Percentiles rank a stretch among this genome's conserved stretches.
phyloP scores from a whole-genome alignment of 2,888 invertebrate species.

The Amblyjoppa proteus region DNA sequence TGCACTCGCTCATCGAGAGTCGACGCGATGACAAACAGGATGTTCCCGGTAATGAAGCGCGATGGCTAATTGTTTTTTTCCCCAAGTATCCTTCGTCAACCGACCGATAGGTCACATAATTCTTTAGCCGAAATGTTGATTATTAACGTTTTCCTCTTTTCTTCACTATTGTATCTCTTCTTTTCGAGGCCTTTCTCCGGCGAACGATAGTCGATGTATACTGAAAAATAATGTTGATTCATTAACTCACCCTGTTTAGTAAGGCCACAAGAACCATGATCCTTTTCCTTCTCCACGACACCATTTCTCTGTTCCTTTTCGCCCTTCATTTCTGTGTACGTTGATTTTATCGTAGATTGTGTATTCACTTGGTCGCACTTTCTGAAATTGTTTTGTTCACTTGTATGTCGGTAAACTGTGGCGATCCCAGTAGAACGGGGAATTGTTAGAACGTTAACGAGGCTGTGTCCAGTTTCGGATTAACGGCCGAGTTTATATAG shows the following conservation, averaged over 20 bases:
- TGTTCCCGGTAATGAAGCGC: background rate
- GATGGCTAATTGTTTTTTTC: background rate
- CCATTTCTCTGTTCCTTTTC: constrained; percentile 50
- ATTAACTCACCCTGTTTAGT: constrained; percentile 57
- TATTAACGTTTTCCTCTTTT: too few species aligned
- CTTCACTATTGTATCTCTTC: too few species aligned
- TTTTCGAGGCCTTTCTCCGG: too few species aligned
- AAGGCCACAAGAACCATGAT: constrained; percentile 10
- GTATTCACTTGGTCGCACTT: background rate
- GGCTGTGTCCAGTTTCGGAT: constrained; percentile 57
- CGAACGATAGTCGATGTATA: background rate
- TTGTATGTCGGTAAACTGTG: background rate
- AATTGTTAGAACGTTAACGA: constrained; percentile 27
- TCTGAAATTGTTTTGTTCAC: background rate
- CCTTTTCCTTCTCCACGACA: constrained; percentile 41
- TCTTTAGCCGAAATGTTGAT: too few species aligned
- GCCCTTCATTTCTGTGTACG: constrained; percentile 47
- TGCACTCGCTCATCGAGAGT: background rate
- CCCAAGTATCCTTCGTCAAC: background rate
- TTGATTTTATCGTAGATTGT: background rate
- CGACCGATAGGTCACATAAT: background rate
- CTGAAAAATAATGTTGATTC: background rate
- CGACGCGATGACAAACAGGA: background rate
- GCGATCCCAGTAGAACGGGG: background rate
- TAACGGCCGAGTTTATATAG: constrained; percentile 65